phyloP scores from a whole-genome alignment of 1,140 invertebrate genomes.

The Temnothorax curvispinosus region DNA sequence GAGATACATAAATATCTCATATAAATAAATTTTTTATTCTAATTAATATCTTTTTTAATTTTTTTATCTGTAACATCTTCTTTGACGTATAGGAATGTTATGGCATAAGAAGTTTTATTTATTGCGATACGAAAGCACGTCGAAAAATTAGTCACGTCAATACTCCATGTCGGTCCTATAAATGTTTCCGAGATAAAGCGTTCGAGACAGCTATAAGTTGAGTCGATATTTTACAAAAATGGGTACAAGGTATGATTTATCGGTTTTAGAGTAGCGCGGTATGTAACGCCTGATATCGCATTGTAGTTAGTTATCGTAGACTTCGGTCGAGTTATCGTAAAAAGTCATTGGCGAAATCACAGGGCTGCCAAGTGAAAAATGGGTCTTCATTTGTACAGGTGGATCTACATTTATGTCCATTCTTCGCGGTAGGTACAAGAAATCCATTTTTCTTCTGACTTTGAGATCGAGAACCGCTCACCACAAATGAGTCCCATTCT shows the following conservation, averaged over 20 bases:
- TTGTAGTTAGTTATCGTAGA: constrained; percentile 55
- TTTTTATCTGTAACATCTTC: background rate
- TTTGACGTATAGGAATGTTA: background rate
- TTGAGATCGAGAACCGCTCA: constrained; percentile 54
- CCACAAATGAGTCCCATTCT: constrained; percentile 46
- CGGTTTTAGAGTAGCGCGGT: constrained; percentile 41
- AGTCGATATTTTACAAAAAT: constrained; percentile 44
- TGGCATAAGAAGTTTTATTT: background rate
- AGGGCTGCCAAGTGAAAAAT: constrained; percentile 49
- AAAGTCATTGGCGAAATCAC: constrained; percentile 51
- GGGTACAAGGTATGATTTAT: constrained; percentile 49
- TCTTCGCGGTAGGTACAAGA: constrained; percentile 41
- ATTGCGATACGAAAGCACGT: constrained; percentile 8
- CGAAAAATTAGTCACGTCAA: constrained; percentile 47
- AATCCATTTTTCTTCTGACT: constrained; percentile 57
- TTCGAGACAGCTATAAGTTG: constrained; percentile 34
- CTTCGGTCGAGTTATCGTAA: constrained; percentile 50
- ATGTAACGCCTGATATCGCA: constrained; percentile 50
- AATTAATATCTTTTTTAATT: background rate
- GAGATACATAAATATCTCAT: background rate
- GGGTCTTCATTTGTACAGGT: constrained; percentile 57
- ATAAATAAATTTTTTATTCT: background rate
- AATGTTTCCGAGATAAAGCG: constrained; percentile 41
- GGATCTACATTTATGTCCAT: constrained; percentile 58
- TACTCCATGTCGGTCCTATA: constrained; percentile 18